Percentiles rank a stretch among this genome's conserved stretches.
These are phyloP conservation scores for Perognathus longimembris DNA, from an alignment of 2,113 vertebrate species.

Conservation along the genomic window DNA sequence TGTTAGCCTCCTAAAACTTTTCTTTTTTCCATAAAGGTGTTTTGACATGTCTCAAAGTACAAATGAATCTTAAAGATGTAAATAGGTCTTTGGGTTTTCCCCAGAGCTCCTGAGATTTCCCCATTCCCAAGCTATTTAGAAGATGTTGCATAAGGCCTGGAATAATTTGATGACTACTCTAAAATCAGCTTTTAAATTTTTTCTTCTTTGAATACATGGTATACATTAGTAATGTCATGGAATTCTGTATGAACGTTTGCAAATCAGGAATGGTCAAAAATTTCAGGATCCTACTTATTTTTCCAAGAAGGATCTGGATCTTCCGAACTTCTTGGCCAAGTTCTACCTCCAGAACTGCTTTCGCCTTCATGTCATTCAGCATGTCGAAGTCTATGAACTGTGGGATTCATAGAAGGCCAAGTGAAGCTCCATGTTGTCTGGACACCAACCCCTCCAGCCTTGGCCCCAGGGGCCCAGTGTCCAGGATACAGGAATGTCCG, in stretches of 20 bases:
- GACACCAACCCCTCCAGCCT: rapidly evolving
- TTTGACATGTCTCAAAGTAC: neutral
- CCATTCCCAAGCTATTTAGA: too few species aligned
- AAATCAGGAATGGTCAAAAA: neutral
- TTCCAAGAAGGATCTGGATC: slow-evolving; percentile 60
- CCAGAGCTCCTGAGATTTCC: rapidly evolving
- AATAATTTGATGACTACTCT: neutral
- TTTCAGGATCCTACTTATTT: slow-evolving; percentile 47
- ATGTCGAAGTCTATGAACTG: neutral
- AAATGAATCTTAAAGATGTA: neutral
- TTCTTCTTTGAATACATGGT: rapidly evolving
- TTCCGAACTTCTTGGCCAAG: neutral
- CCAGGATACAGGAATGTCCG: neutral
- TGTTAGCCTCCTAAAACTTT: neutral
- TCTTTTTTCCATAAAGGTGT: neutral
- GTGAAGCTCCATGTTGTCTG: neutral
- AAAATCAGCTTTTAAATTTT: rapidly evolving
- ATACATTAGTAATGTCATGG: rapidly evolving
- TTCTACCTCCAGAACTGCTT: slow-evolving; percentile 9
- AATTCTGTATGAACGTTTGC: neutral
- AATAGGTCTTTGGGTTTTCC: neutral
- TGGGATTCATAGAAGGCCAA: neutral
- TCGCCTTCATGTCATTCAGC: slow-evolving; percentile 20
- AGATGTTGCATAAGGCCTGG: neutral
- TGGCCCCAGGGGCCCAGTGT: neutral